Base-by-base conservation (phyloP, 2,113 vertebrate genomes). In the Actenoides hombroni region DNA sequence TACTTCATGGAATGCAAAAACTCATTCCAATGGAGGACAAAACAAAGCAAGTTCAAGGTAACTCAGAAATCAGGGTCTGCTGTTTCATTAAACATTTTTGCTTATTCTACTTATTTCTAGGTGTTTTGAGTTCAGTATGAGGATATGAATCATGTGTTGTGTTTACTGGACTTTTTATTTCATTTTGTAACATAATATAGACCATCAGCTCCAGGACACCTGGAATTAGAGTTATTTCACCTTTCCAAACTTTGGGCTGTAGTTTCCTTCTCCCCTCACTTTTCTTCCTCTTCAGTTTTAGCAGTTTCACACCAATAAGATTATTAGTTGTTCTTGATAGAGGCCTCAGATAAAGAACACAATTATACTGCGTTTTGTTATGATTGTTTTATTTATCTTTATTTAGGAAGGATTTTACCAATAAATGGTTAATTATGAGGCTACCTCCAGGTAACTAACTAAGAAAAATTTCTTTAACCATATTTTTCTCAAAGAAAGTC, bases 91-190 rank as follows among this genome's bases (percentile, higher is more conserved):
- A 59, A 42, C 80, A 24, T 33, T 81, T 86, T 83, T 92, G 14
- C 33, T 83, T 85, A 67, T 78, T 84, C 51, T 80, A 87, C 37
- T 86, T 78, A 71, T 86, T 83, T 56, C 19, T 63, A 59, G 18
- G 40, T 95, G n/a, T 48, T 92, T 59, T 93, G 75, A 91, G 16
- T 73, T 89, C 44, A 35, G 63, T 90, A 68, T 13, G 59, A 94
- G 95, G 85, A 97, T 89, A 26, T 97, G 95, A 97, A 48, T 98
- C 82, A 95, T 29, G 5, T 88, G 42, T 89, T 97, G 39, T 92
- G 11, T 74, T 97, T 92, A 67, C 42, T 39, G n/a, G 23, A 31
- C 13, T 33, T 92, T 84, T 42, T 83, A 49, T 61, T 76, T 68
- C 7, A 15, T 96, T 91, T 79, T 56, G 20, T 80, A 37, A 42